Evolutionary conservation across 1,140 invertebrate genomes (phyloP).

Genomic region (Oreohelix idahoensis): DNA sequence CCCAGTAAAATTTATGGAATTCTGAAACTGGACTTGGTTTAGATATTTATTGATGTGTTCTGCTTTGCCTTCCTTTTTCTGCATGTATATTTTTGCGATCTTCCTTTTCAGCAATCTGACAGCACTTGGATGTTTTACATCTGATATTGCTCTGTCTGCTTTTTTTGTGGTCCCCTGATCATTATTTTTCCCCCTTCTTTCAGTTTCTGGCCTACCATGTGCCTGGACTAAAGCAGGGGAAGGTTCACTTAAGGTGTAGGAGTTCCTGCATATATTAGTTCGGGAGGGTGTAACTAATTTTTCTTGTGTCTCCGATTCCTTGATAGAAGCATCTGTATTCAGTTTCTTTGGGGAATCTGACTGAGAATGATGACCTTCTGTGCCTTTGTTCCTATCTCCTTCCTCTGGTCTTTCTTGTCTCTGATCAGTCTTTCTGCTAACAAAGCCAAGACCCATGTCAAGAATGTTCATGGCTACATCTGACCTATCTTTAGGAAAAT

Average conservation of each 20-base stretch:
- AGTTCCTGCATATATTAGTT: conserved; percentile 43
- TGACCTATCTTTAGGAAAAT: conserved; percentile 9
- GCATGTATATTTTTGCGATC: too few relatives aligned
- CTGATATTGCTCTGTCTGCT: background rate
- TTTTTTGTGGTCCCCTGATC: background rate
- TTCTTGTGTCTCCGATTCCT: background rate
- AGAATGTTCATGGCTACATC: conserved; percentile 31
- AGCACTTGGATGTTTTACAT: background rate
- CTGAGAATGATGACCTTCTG: background rate
- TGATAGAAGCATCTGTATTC: conserved; percentile 8
- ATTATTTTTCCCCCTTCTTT: background rate
- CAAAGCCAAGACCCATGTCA: background rate
- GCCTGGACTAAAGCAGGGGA: conserved; percentile 52
- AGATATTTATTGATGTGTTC: conserved; percentile 63
- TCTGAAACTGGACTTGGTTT: conserved; percentile 48
- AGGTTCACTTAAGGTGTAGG: conserved; percentile 53
- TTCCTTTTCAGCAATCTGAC: too few relatives aligned
- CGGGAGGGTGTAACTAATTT: conserved; percentile 17
- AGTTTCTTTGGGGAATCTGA: conserved; percentile 38
- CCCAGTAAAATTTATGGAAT: conserved; percentile 26
- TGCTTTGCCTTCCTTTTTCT: conserved; percentile 50
- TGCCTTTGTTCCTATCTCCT: background rate
- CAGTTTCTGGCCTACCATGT: conserved; percentile 13
- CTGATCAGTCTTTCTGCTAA: background rate
- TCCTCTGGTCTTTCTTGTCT: background rate